These are phyloP conservation scores for Plecotus auritus DNA, from an alignment of 2,113 vertebrate genomes.

Conservation along the genomic window DNA sequence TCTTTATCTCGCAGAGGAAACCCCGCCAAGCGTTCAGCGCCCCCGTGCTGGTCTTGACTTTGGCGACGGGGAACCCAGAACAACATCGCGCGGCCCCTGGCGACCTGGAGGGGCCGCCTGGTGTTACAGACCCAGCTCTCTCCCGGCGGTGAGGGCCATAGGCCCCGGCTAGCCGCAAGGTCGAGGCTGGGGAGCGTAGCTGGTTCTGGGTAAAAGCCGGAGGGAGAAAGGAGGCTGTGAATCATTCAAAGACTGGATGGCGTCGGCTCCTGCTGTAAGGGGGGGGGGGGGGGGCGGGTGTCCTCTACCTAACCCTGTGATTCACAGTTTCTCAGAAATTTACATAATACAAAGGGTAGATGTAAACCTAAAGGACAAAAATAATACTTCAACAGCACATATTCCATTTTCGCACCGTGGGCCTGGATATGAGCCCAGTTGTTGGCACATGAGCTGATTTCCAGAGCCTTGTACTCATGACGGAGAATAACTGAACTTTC, in stretches of 20 bases:
- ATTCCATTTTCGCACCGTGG: conserved; percentile 50
- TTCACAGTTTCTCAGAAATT: conserved; percentile 72
- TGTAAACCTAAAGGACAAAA: conserved; percentile 70
- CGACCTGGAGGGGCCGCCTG: neutral
- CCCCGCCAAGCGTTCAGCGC: neutral
- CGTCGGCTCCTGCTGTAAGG: neutral
- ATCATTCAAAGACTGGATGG: neutral
- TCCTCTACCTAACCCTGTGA: conserved; percentile 60
- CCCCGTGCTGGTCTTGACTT: fast-evolving
- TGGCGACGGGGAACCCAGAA: neutral
- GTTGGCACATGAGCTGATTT: conserved; percentile 54
- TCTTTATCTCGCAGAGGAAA: neutral
- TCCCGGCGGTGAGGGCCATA: neutral
- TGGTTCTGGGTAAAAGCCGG: neutral
- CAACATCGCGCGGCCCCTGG: neutral
- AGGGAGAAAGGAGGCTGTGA: neutral
- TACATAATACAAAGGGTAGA: conserved; percentile 66
- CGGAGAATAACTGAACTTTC: conserved; percentile 44
- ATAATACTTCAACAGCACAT: conserved; percentile 62
- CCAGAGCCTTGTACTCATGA: conserved; percentile 7
- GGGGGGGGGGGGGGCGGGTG: neutral
- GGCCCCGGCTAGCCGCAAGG: neutral
- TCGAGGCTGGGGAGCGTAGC: neutral
- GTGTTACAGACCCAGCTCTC: neutral
- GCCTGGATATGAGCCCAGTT: conserved; percentile 66